Conservation (phyloP, 2,797 vertebrate genomes). For the Eupleurogrammus muticus region DNA sequence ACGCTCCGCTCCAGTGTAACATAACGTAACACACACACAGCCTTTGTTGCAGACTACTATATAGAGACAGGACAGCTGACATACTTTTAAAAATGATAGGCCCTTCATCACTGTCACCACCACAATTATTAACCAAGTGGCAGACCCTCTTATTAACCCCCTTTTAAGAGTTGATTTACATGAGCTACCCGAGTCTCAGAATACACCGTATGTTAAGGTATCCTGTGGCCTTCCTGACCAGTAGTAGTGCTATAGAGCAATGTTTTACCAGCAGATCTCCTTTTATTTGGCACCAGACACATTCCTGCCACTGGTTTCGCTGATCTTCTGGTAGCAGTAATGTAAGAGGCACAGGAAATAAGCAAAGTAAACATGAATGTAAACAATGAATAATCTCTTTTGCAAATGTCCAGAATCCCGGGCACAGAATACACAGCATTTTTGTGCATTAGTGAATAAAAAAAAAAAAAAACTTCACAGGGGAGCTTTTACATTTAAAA, state of each 20-base stretch:
- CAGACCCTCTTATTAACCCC: neutral
- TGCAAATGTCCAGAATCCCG: neutral
- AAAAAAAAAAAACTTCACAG: no score
- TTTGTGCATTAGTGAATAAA: no score
- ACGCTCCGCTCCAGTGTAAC: neutral
- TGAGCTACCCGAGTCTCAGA: neutral
- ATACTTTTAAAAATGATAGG: neutral
- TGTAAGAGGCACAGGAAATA: neutral
- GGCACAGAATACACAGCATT: neutral
- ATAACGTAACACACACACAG: neutral
- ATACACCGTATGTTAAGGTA: neutral
- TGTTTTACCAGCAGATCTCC: neutral
- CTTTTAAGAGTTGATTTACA: no score
- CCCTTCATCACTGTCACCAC: neutral
- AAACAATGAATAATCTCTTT: neutral
- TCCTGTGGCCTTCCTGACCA: neutral
- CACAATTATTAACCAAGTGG: neutral
- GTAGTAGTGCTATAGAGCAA: neutral
- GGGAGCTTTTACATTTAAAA: neutral
- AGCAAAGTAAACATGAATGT: neutral
- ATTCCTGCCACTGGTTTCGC: no score
- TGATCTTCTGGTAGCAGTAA: no score
- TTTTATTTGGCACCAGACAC: no score
- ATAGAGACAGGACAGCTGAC: neutral
- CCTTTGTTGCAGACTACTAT: conserved; percentile 4